Evolutionary conservation across 1,140 invertebrate genomes (phyloP).

Genomic region (Ruditapes philippinarum): DNA sequence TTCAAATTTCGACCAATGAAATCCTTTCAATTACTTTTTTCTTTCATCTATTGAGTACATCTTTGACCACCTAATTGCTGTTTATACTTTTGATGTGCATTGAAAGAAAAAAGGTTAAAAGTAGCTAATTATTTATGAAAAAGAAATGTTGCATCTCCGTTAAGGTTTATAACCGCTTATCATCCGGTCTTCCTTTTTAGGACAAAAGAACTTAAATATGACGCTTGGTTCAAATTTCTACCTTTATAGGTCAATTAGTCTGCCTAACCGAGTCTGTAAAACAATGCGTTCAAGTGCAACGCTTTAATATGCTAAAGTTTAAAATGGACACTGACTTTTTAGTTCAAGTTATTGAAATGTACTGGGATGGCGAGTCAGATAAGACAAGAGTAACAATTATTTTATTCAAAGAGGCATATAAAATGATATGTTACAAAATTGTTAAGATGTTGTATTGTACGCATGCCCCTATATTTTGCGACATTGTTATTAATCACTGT

Average conservation of each 20-base stretch:
- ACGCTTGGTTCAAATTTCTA: not conserved
- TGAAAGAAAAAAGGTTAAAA: constrained; percentile 40
- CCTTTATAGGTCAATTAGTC: constrained; percentile 24
- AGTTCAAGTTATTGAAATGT: constrained; percentile 10
- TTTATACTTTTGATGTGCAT: constrained; percentile 44
- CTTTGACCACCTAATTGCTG: constrained; percentile 15
- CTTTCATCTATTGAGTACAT: constrained; percentile 28
- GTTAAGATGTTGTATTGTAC: not conserved
- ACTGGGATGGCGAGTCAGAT: constrained; percentile 27
- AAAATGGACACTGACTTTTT: constrained; percentile 11
- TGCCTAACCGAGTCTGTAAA: constrained; percentile 27
- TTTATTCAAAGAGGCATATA: not conserved
- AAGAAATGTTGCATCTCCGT: constrained; percentile 29
- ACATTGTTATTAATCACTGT: constrained; percentile 24
- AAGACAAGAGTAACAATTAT: constrained; percentile 34
- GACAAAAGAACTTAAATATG: not conserved
- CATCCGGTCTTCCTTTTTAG: not conserved
- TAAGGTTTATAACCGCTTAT: constrained; percentile 3
- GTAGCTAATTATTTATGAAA: constrained; percentile 37
- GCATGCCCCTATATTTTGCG: not conserved
- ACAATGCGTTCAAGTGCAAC: not conserved
- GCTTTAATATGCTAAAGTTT: constrained; percentile 14
- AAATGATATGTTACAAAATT: constrained; percentile 18
- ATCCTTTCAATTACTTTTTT: not conserved
- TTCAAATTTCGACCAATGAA: constrained; percentile 22